Conservation (phyloP, 2,113 vertebrate species). For the Ceyx margarethae region DNA sequence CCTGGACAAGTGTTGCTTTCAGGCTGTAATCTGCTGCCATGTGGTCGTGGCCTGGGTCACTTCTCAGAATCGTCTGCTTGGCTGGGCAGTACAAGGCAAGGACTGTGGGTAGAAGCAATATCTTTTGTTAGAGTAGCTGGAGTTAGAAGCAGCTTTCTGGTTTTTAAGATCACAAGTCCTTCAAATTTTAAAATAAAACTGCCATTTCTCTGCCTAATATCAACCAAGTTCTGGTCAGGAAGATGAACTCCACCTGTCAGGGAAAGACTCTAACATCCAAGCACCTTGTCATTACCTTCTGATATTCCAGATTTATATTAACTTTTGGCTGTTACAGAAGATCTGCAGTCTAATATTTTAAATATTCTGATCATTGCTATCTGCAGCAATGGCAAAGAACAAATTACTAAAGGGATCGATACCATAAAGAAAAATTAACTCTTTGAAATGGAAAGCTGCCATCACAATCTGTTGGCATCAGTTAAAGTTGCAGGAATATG, state of each 20-base stretch:
- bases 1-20: not conserved
- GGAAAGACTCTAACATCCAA: not conserved
- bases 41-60: not conserved
- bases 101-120: not conserved
- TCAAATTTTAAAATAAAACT: not conserved
- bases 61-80: not conserved
- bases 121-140: not conserved
- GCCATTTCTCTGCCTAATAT: not conserved
- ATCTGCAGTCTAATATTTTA: not conserved
- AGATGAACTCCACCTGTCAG: not conserved
- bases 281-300: not conserved
- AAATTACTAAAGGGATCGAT: not conserved
- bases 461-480: not conserved
- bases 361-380: not conserved
- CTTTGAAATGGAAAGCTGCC: constrained; percentile 13
- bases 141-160: not conserved
- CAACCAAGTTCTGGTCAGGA: not conserved
- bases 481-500: not conserved
- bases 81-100: not conserved
- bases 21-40: not conserved
- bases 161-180: not conserved
- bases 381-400: not conserved
- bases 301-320: not conserved
- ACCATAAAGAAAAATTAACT: not conserved
- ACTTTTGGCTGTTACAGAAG: not conserved